Evolutionary conservation across 2,113 vertebrate genomes (phyloP).

Genomic region (Lagopus leucura): DNA sequence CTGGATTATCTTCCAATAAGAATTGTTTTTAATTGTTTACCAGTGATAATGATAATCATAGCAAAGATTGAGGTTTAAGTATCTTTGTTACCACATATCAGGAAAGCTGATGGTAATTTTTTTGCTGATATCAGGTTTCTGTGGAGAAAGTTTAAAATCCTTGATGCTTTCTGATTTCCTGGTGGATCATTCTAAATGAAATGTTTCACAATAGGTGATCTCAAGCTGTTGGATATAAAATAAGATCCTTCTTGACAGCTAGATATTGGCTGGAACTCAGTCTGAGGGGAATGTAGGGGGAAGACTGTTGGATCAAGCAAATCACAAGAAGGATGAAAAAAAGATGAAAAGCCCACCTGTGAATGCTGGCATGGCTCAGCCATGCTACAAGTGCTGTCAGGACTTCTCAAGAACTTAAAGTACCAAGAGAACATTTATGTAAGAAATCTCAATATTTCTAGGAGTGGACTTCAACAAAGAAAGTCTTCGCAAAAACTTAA

Average conservation of each 20-base stretch:
- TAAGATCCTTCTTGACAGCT: background rate
- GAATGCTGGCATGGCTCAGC: background rate
- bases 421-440: background rate
- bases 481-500: background rate
- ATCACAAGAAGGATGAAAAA: background rate
- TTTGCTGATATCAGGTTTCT: background rate
- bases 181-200: background rate
- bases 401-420: background rate
- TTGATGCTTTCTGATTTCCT: background rate
- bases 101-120: background rate
- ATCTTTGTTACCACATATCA: accelerated
- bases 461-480: background rate
- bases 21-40: background rate
- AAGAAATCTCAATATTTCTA: background rate
- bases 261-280: background rate
- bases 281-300: background rate
- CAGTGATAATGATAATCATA: background rate
- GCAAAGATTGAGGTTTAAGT: background rate
- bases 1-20: background rate
- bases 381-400: background rate
- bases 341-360: background rate
- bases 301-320: background rate
- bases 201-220: background rate
- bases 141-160: background rate
- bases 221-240: background rate